Base-by-base conservation (phyloP, 2,888 invertebrate species). In the Antitype chi region DNA sequence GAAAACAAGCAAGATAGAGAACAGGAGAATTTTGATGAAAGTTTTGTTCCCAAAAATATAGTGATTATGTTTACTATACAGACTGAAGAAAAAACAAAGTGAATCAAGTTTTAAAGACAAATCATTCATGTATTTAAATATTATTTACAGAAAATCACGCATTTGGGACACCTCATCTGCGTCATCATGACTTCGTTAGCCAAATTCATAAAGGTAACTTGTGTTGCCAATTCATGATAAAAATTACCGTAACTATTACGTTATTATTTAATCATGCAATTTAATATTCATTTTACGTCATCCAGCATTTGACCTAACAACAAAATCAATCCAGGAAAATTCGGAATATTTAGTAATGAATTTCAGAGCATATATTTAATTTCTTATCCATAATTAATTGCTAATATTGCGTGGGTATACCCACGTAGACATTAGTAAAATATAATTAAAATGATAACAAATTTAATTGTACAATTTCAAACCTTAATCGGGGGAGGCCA, bases 311-410 rank as follows among this genome's bases (percentile, higher is more conserved):
- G 38, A 17, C 69, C 47, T 80, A 55, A 69, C 20, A 80, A 80
- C 80, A 8, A 55, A 74, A 69, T 49, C 28, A 55, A 47, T 70
- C 63, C 38, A 80, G 81, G 80, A 80, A 69, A 80, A 80, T 55
- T 62, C 25, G 15, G 20, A 11, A 57, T 47, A 68, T 79, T 62
- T 17, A 62, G 59, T 47, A 53, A 67, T 66, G 49, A 0, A 43
- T 43, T 66, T 1, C n/a, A 23, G 25, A 62, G 5, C 20, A 17
- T 25, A 0, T 32, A 23, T 38, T 68, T 5, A 60, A 66, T 23
- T 59, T 52, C 13, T 55, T 72, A 78, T 55, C 47, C 0, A 9
- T 32, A 47, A 55, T 78, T 62, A 57, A 57, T 57, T 67, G 25
- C 8, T 23, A 8, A 59, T 43, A 47, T 78, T 53, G 11, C 47